phyloP scores from a whole-genome alignment of 2,888 invertebrate species.

The Pseudanteris insignis region DNA sequence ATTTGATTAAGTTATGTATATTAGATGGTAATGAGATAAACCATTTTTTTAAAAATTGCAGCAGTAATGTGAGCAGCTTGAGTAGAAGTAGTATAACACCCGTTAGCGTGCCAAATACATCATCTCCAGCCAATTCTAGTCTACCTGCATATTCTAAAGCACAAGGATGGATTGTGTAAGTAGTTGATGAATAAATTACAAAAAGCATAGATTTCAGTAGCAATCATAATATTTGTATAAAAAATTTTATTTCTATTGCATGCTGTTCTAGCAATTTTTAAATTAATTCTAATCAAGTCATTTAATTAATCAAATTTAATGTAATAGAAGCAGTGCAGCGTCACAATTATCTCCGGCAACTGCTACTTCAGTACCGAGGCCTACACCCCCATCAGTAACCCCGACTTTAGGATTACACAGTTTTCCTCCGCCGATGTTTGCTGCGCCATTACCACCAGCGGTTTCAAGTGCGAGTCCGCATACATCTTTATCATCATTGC shows the following conservation, averaged over 20 bases:
- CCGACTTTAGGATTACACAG: slow-evolving; percentile 69
- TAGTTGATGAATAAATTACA: no score
- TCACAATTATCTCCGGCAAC: slow-evolving; percentile 68
- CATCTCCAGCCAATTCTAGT: slow-evolving; percentile 71
- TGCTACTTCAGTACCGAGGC: slow-evolving; percentile 68
- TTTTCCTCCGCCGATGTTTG: slow-evolving; percentile 76
- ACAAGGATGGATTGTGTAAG: slow-evolving; percentile 64
- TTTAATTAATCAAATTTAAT: not conserved
- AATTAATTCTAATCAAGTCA: no score
- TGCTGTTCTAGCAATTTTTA: no score
- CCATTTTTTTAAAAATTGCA: slow-evolving; percentile 60
- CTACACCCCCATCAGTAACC: slow-evolving; percentile 68
- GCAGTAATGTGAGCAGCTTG: slow-evolving; percentile 85
- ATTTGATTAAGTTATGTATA: not conserved
- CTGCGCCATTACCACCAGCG: slow-evolving; percentile 72
- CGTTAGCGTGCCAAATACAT: slow-evolving; percentile 68
- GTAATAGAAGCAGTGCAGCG: slow-evolving; percentile 59
- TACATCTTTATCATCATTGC: slow-evolving; percentile 60
- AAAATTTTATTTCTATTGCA: no score
- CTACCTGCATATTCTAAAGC: slow-evolving; percentile 69
- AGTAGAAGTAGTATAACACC: slow-evolving; percentile 77
- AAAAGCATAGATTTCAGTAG: no score
- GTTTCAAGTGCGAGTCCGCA: slow-evolving; percentile 65
- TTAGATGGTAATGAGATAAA: not conserved
- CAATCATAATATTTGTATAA: no score